Evolutionary conservation across 2,797 vertebrate species (phyloP), one percentile per base, ranked within the genome.

Genomic region (Centropyge bicolor): DNA sequence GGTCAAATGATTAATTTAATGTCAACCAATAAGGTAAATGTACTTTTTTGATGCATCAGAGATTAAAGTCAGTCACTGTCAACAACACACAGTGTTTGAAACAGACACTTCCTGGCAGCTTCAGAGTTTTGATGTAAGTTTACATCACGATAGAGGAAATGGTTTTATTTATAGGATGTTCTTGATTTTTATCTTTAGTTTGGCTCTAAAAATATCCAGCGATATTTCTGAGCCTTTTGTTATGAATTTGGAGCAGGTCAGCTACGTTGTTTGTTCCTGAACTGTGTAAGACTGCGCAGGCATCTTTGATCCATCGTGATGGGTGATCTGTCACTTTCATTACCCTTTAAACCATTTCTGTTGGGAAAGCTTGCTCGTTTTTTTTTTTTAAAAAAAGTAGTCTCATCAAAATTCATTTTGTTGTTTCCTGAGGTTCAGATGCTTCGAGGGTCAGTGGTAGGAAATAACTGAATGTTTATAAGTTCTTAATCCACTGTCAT

Each of bases 111-210:
- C 19, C 62, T 27, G 36, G 24, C 52, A 48, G 38, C 27, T 35
- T 76, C 55, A 63, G 36, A 66, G 31, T 38, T 14, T 55, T 35
- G 36, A 56, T 57, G 16, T 45, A 41, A 63, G 49, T 72, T 76
- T 48, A 72, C 31, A 35, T 60, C 65, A 71, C 76, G n/a, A 71
- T 45, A 16, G 31, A 51, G 68, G 57, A 70, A 79, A 45, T 54
- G 0, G 19, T 74, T 73, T 62, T 90, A 90, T 92, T 91, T 85
- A 90, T 86, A 89, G 80, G 68, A 54, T 68, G 60, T 43, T 70
- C 43, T 75, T 70, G 52, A 74, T 83, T 77, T 83, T 65, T 79
- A 73, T 78, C 24, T 78, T 80, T 62, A 51, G 54, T 66, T 70
- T 63, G 40, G 4, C 76, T 31, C 82, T 74, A 87, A 88, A 90